phyloP scores from a whole-genome alignment of 2,113 vertebrate genomes.

The Calcarius ornatus region DNA sequence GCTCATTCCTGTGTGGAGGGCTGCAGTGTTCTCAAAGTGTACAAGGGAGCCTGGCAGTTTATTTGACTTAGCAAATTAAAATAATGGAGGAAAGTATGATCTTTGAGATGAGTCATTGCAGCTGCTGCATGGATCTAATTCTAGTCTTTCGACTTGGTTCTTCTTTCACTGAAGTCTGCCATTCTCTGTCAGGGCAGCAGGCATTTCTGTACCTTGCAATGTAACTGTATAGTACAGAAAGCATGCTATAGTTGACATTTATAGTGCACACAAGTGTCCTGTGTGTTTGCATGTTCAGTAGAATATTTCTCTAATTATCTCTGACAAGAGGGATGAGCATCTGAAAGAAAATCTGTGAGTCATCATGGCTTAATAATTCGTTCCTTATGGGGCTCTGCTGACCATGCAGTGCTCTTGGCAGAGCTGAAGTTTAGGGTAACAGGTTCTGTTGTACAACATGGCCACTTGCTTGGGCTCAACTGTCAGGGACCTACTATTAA shows the following conservation, averaged over 20 bases:
- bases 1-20: neutral
- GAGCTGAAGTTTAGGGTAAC: neutral
- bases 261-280: neutral
- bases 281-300: neutral
- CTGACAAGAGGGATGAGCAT: neutral
- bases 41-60: slow-evolving; percentile 11
- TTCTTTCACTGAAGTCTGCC: neutral
- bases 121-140: slow-evolving; percentile 22
- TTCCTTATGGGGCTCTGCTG: neutral
- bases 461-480: neutral
- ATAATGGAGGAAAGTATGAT: slow-evolving; percentile 18
- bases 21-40: neutral
- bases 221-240: neutral
- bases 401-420: neutral
- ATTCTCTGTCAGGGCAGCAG: neutral
- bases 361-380: neutral
- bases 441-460: neutral
- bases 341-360: neutral
- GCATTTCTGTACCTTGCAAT: neutral
- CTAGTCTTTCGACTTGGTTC: neutral
- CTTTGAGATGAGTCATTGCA: slow-evolving; percentile 17
- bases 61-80: slow-evolving; percentile 49
- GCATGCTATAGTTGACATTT: neutral
- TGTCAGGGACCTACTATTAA: neutral
- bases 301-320: neutral